phyloP scores from a whole-genome alignment of 2,113 vertebrate species.

The Anguilla japonica region DNA sequence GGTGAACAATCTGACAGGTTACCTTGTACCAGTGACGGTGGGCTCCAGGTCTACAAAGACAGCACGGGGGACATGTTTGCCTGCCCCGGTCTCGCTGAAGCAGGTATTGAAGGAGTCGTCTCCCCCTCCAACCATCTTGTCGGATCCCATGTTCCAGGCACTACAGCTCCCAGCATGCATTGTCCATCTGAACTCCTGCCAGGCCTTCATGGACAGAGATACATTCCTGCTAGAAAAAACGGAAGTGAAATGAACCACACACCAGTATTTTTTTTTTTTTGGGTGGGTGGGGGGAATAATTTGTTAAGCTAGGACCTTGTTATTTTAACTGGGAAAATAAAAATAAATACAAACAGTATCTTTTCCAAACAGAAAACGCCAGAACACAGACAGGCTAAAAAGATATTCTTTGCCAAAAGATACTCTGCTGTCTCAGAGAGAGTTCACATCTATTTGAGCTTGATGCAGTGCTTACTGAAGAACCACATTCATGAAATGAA shows the following conservation, averaged over 20 bases:
- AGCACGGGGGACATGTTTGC: conserved; percentile 49
- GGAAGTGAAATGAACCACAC: background rate
- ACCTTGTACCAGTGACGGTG: conserved; percentile 51
- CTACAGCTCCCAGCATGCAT: conserved; percentile 88
- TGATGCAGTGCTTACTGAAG: background rate
- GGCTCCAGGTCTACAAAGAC: conserved; percentile 53
- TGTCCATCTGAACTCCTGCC: conserved; percentile 89
- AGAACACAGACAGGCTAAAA: background rate
- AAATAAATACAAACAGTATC: background rate
- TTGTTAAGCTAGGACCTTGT: background rate
- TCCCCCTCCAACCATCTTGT: conserved; percentile 71
- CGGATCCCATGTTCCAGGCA: conserved; percentile 74
- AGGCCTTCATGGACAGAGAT: conserved; percentile 82
- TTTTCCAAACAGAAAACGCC: background rate
- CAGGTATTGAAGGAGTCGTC: conserved; percentile 76
- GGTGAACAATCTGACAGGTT: too few species aligned
- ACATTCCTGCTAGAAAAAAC: conserved; percentile 66
- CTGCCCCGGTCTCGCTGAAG: conserved; percentile 55
- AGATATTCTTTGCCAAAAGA: background rate
- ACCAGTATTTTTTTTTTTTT: too few species aligned
- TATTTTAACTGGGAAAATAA: background rate
- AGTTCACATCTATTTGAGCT: background rate
- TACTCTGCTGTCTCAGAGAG: background rate
- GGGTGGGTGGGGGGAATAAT: background rate
- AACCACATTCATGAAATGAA: too few species aligned